Conservation (phyloP, 2,888 invertebrate species). For the Idaea straminata region DNA sequence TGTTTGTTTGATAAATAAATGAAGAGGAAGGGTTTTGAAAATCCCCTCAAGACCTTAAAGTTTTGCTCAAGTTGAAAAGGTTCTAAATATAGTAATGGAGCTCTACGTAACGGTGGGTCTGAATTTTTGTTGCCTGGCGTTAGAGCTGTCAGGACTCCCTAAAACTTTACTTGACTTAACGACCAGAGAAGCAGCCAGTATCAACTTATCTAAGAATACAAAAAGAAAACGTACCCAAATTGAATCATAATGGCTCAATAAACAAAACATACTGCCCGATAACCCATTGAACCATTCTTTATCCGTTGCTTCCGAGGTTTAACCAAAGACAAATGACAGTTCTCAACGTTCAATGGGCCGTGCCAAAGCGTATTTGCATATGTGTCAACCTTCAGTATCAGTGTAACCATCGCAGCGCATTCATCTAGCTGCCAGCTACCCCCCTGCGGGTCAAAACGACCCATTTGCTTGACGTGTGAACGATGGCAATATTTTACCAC, state of each 20-base stretch:
- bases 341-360: conserved; percentile 7
- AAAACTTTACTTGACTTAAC: not conserved
- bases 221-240: not conserved
- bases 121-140: too few relatives aligned
- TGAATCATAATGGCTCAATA: not conserved
- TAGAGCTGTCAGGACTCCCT: too few relatives aligned
- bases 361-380: conserved; percentile 38
- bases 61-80: too few relatives aligned
- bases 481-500: conserved; percentile 56
- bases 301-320: not conserved
- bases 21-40: too few relatives aligned
- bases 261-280: not conserved
- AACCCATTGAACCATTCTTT: not conserved
- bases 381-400: conserved; percentile 55
- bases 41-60: too few relatives aligned
- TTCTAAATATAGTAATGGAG: too few relatives aligned
- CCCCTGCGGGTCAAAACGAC: conserved; percentile 53
- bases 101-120: too few relatives aligned
- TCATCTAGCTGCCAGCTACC: conserved; percentile 59
- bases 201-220: not conserved
- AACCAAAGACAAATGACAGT: conserved; percentile 12
- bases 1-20: too few relatives aligned
- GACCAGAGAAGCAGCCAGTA: not conserved
- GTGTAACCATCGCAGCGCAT: conserved; percentile 56
- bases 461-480: conserved; percentile 49